Evolutionary conservation across 2,113 vertebrate genomes (phyloP).

Genomic region (Procavia capensis): DNA sequence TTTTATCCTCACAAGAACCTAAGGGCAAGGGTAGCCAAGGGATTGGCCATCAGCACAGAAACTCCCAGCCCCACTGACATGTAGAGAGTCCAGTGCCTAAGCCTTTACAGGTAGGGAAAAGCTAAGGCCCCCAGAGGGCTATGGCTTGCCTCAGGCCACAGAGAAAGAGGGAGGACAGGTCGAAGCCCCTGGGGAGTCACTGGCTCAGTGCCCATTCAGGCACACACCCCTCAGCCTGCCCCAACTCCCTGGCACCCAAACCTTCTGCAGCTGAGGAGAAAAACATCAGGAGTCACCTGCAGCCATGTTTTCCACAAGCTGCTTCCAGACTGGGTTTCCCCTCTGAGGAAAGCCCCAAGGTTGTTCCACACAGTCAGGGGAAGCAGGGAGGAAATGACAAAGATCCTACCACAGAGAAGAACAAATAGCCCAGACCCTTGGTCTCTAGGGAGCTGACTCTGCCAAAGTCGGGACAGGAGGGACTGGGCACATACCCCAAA

Average conservation of each 20-base stretch:
- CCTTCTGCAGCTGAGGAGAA: background rate
- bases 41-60: background rate
- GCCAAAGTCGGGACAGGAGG: background rate
- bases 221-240: background rate
- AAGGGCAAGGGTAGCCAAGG: background rate
- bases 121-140: background rate
- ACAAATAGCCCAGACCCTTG: background rate
- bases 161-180: background rate
- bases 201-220: background rate
- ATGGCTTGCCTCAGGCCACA: background rate
- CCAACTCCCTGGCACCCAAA: background rate
- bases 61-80: background rate
- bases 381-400: conserved; percentile 68
- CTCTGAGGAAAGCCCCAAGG: conserved; percentile 62
- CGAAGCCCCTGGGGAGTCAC: background rate
- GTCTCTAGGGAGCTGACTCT: background rate
- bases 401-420: conserved; percentile 12
- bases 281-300: background rate
- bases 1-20: background rate
- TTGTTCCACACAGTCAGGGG: conserved; percentile 19
- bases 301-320: conserved; percentile 42
- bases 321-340: conserved; percentile 65
- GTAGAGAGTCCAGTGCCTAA: background rate
- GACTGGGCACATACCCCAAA: background rate
- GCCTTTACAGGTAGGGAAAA: background rate